Base-by-base conservation (phyloP, 2,888 invertebrate genomes). In the Chironomus riparius region DNA sequence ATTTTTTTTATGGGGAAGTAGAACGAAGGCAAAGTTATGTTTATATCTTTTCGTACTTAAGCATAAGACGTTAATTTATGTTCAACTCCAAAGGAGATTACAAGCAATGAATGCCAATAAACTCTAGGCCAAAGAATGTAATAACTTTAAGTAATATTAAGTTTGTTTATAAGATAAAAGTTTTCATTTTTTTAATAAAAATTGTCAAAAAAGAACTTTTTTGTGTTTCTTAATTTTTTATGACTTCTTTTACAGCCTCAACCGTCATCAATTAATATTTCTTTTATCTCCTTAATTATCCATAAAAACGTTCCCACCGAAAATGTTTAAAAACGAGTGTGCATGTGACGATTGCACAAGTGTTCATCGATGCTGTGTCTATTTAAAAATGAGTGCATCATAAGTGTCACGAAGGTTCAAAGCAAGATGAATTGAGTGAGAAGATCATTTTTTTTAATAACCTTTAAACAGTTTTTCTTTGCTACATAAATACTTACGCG, bases 201-300 rank as follows among this genome's bases (percentile, higher is more conserved):
- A 56, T 38, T 38, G 38, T 38, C 38, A 38, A 38, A 15, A 18
- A 56, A 56, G 18, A 6, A 15, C 4, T 3, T 50, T 50, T 5
- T 50, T 50, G 48, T 47, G 47, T 47, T 47, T 47, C n/a, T 47
- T 48, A 15, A 50, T 13, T n/a, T n/a, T n/a, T 50, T 50, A n/a
- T 50, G n/a, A 50, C 15, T 50, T 50, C 50, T n/a, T 13, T 50
- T 50, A 50, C 13, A 50, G 50, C 50, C 15, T 5, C 24, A 24
- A 24, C 65, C 65, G 38, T 74, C 68, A 38, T 56, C 28, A 74
- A 74, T 74, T 73, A 28, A 74, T 74, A 74, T 68, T 74, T 74
- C 74, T 68, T 65, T 74, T 74, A 74, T 74, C 74, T 74, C 28
- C 65, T 74, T 74, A 74, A 74, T 74, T 65, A 74, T 68, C 74